Percentiles rank a stretch among this genome's conserved stretches.
Conservation (phyloP, 2,888 invertebrate genomes). For the Lamellibrachia satsuma region DNA sequence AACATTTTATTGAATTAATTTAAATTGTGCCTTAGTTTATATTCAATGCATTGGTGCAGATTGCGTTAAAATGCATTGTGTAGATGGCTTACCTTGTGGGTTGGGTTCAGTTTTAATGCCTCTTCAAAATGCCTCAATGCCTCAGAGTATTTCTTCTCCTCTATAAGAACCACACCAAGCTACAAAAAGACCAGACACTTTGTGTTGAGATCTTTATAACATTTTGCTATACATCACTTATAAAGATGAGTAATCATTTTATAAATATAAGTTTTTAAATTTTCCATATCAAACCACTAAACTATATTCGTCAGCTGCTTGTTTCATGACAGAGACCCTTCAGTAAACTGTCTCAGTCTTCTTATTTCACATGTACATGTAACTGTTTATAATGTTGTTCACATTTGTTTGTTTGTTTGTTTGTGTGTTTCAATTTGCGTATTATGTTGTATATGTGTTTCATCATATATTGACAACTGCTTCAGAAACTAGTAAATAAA, state of each 20-base stretch:
- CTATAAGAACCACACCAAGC: conserved; percentile 92
- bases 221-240: not conserved
- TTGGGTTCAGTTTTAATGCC: conserved; percentile 90
- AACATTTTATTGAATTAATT: not conserved
- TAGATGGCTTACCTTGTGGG: conserved; percentile 76
- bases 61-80: not conserved
- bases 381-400: not conserved
- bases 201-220: not conserved
- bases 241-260: not conserved
- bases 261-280: not conserved
- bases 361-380: not conserved
- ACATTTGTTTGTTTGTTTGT: not conserved
- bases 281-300: not conserved
- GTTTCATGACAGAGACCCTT: not conserved
- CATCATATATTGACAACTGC: not conserved
- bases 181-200: conserved; percentile 36
- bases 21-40: not conserved
- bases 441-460: not conserved
- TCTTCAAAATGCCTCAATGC: conserved; percentile 90
- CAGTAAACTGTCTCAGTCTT: not conserved
- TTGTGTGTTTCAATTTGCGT: not conserved
- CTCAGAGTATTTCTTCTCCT: conserved; percentile 89
- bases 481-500: not conserved
- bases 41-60: not conserved
- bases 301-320: not conserved